Conservation (phyloP, 2,888 invertebrate species). For the Patella depressa region DNA sequence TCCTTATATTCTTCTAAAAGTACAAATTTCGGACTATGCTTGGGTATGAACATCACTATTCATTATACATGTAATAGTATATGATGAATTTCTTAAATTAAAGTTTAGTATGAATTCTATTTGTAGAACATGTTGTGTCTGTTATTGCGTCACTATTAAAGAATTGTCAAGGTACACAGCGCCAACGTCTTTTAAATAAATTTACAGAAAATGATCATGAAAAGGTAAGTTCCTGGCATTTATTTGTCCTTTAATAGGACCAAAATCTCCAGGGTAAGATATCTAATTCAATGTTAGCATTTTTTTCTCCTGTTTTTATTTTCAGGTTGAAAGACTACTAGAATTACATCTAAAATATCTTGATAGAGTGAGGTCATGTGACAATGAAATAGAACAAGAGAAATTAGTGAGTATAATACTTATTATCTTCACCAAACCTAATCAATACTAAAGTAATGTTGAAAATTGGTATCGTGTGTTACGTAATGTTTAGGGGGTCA, state of each 20-base stretch:
- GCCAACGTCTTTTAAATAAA: constrained; percentile 91
- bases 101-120: constrained; percentile 17
- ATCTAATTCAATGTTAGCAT: not conserved
- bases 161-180: constrained; percentile 91
- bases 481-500: no score
- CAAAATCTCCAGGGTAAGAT: not conserved
- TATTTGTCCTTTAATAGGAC: no score
- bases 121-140: constrained; percentile 83
- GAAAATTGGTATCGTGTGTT: no score
- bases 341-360: constrained; percentile 98
- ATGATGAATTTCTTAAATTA: not conserved
- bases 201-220: constrained; percentile 98
- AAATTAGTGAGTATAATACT: constrained; percentile 57
- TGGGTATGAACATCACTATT: not conserved
- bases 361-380: constrained; percentile 89
- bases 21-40: not conserved
- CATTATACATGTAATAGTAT: not conserved
- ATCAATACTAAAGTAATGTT: no score
- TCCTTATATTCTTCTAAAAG: no score
- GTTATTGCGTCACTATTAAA: constrained; percentile 93
- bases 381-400: constrained; percentile 80
- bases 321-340: constrained; percentile 87
- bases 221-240: constrained; percentile 75
- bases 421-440: no score
- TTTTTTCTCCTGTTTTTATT: constrained; percentile 11